Percentiles rank a stretch among this genome's conserved stretches.
Conservation (phyloP, 2,113 vertebrate species). For the Coracopsis vasa region DNA sequence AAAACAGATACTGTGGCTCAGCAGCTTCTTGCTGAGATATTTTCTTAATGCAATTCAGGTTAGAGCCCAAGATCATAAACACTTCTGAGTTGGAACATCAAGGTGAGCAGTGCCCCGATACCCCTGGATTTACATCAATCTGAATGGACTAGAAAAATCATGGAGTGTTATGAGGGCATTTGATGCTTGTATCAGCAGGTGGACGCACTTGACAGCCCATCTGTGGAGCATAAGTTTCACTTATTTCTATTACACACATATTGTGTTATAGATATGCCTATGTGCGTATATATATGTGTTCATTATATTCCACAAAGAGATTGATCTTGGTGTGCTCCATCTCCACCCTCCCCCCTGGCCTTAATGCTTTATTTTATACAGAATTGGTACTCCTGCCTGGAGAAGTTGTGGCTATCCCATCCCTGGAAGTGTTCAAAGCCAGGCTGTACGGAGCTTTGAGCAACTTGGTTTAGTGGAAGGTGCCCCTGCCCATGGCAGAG, state of each 20-base stretch:
- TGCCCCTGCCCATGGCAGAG: neutral
- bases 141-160: neutral
- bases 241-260: neutral
- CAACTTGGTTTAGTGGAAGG: neutral
- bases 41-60: neutral
- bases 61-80: neutral
- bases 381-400: neutral
- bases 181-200: neutral
- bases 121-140: neutral
- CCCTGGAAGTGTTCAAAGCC: neutral
- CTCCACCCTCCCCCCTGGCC: too few species aligned
- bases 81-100: neutral
- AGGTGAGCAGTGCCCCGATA: neutral
- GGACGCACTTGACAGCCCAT: neutral
- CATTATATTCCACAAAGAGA: neutral
- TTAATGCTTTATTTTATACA: neutral
- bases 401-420: neutral
- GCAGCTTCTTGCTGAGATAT: neutral
- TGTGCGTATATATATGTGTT: fast-evolving
- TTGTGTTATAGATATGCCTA: neutral
- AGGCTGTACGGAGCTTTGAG: neutral
- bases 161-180: neutral
- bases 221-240: neutral
- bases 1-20: neutral
- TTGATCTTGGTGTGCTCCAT: neutral